Evolutionary conservation across 2,113 vertebrate genomes (phyloP).

Genomic region (Semnopithecus entellus): DNA sequence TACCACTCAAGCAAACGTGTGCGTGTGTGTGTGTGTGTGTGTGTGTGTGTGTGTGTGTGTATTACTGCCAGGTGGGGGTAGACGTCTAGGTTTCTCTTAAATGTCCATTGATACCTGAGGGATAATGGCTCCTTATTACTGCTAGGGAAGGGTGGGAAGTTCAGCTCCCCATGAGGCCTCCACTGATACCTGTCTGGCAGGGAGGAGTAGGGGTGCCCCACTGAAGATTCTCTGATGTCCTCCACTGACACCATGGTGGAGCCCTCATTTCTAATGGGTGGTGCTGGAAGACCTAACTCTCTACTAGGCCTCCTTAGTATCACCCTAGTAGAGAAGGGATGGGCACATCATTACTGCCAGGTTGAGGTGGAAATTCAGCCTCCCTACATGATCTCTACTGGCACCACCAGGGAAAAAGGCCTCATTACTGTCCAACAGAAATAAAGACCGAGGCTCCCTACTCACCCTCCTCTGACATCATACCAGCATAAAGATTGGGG

Average conservation of each 20-base stretch:
- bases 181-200: not conserved
- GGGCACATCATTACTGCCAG: not conserved
- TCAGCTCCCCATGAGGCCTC: too few relatives aligned
- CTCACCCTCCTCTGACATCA: not conserved
- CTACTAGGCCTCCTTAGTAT: not conserved
- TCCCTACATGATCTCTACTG: not conserved
- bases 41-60: not conserved
- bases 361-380: not conserved
- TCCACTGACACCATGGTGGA: not conserved
- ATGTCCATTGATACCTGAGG: not conserved
- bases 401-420: not conserved
- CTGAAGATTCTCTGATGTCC: not conserved
- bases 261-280: not conserved
- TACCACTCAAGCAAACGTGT: not conserved
- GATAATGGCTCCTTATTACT: not conserved
- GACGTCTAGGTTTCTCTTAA: not conserved
- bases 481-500: not conserved
- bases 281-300: not conserved
- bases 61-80: not conserved
- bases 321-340: not conserved
- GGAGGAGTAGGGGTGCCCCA: not conserved
- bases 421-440: not conserved
- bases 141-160: too few relatives aligned
- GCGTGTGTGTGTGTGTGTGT: not conserved
- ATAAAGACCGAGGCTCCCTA: not conserved